These are phyloP conservation scores for Theristus sp. DNA, from an alignment of 2,888 invertebrate species.

Conservation along the genomic window DNA sequence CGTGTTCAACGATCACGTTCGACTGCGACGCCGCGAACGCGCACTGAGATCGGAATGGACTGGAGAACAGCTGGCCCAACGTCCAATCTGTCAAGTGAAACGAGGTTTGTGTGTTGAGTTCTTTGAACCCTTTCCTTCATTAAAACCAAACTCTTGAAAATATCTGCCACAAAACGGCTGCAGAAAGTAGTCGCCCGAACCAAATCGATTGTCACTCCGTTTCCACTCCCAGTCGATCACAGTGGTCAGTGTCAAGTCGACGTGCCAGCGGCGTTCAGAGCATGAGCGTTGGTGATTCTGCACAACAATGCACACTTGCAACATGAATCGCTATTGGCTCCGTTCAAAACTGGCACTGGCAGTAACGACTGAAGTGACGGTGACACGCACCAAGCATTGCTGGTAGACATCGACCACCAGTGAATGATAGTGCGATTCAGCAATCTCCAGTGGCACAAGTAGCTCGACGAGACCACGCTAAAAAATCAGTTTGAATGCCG, in stretches of 20 bases:
- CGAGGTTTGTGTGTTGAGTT: too few species aligned
- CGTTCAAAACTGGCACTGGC: too few species aligned
- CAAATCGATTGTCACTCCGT: background rate
- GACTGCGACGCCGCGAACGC: constrained; percentile 54
- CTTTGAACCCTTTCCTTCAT: too few species aligned
- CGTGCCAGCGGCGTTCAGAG: background rate
- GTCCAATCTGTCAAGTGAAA: constrained; percentile 72
- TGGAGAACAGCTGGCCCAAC: constrained; percentile 63
- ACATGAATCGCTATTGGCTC: too few species aligned
- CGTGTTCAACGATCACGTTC: constrained; percentile 59
- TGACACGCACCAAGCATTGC: constrained; percentile 47
- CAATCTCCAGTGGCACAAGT: constrained; percentile 70
- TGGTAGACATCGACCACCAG: constrained; percentile 64
- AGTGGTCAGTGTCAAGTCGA: background rate
- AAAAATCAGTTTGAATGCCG: too few species aligned
- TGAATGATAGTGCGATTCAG: constrained; percentile 80
- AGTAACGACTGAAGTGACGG: too few species aligned
- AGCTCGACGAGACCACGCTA: constrained; percentile 63
- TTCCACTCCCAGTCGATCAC: background rate
- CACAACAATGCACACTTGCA: too few species aligned
- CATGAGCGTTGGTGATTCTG: background rate
- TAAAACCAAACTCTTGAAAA: too few species aligned
- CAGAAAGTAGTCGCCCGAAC: background rate
- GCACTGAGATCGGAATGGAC: constrained; percentile 60
- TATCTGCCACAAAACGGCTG: too few species aligned